Percentiles rank a stretch among this genome's conserved stretches.
Evolutionary conservation across 2,113 vertebrate genomes (phyloP).

Genomic region (Cebus imitator): DNA sequence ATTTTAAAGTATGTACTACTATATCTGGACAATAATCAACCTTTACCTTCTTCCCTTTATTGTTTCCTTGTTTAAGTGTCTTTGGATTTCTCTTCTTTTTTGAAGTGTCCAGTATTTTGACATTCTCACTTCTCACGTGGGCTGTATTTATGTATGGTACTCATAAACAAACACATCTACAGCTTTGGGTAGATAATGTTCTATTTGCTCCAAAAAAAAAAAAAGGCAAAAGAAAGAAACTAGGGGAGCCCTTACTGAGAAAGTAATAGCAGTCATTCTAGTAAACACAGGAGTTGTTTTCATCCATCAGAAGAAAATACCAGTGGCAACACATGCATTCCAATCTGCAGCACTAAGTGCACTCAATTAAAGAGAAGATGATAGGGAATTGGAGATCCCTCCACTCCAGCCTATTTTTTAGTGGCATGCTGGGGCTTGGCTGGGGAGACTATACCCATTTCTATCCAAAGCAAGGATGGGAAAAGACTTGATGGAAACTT

Average conservation of each 20-base stretch:
- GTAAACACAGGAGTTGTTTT: background rate
- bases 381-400: background rate
- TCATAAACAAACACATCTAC: background rate
- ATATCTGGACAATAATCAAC: background rate
- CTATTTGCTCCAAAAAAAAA: background rate
- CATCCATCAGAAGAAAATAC: background rate
- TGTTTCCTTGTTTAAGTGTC: constrained; percentile 1
- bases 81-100: background rate
- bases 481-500: background rate
- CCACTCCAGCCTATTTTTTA: rapidly evolving
- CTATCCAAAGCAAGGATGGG: background rate
- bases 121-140: background rate
- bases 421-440: background rate
- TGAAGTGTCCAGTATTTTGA: background rate
- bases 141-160: background rate
- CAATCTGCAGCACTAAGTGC: background rate
- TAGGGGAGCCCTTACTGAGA: background rate
- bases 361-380: background rate
- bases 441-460: background rate
- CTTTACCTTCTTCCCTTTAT: background rate
- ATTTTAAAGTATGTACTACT: background rate
- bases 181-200: background rate
- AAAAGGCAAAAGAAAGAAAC: background rate
- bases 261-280: background rate
- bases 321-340: rapidly evolving